Percentiles rank a stretch among this genome's conserved stretches.
phyloP scores from a whole-genome alignment of 2,888 invertebrate genomes.

The Trichopoda pennipes region DNA sequence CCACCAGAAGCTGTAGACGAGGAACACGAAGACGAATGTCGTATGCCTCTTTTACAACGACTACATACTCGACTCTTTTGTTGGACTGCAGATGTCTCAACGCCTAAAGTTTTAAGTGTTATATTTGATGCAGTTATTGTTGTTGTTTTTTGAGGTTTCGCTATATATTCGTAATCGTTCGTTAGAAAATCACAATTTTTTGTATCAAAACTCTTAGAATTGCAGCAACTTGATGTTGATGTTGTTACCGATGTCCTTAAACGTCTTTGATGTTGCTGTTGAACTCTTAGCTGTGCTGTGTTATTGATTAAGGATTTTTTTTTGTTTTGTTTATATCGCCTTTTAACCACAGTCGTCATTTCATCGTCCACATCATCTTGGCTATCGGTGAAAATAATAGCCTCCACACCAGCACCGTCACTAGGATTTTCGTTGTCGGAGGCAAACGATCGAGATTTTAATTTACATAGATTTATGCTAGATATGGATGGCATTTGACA shows the following conservation, averaged over 20 bases:
- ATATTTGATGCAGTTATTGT: constrained; percentile 58
- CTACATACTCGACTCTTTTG: constrained; percentile 74
- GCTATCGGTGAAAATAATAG: constrained; percentile 71
- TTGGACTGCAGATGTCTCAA: constrained; percentile 39
- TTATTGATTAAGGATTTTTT: constrained; percentile 73
- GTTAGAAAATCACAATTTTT: constrained; percentile 46
- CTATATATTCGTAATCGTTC: constrained; percentile 59
- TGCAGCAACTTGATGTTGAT: constrained; percentile 34
- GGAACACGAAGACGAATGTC: constrained; percentile 83
- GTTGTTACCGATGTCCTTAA: constrained; percentile 69
- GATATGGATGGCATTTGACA: constrained; percentile 26
- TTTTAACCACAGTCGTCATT: constrained; percentile 74
- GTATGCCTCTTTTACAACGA: constrained; percentile 79
- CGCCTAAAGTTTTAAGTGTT: constrained; percentile 63
- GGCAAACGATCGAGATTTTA: constrained; percentile 38
- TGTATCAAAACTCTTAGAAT: constrained; percentile 47
- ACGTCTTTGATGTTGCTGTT: constrained; percentile 77
- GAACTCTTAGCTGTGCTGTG: constrained; percentile 69
- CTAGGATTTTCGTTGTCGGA: constrained; percentile 32
- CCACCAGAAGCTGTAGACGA: constrained; percentile 80
- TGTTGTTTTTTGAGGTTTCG: constrained; percentile 52
- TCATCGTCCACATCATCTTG: constrained; percentile 73
- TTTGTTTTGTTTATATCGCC: constrained; percentile 77
- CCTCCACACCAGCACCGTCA: constrained; percentile 59
- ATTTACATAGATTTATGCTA: constrained; percentile 18